A percentile compares a stretch with the other conserved stretches of the same genome.
phyloP scores from a whole-genome alignment of 2,888 invertebrate genomes.

The Fragum whitleyi region DNA sequence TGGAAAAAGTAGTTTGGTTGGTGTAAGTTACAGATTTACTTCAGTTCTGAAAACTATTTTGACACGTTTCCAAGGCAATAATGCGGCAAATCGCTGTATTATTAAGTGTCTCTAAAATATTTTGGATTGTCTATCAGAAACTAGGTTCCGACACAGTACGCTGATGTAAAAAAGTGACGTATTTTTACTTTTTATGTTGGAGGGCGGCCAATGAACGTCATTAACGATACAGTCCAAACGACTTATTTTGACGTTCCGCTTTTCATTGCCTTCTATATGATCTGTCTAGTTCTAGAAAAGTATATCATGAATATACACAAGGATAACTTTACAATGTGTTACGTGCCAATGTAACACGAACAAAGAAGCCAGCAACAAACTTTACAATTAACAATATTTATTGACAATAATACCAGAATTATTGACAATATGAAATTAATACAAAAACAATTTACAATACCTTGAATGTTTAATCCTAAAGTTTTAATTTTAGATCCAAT shows the following conservation, averaged over 20 bases:
- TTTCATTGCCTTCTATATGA: neutral
- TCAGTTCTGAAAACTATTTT: neutral
- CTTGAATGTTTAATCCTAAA: too few relatives aligned
- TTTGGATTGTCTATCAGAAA: neutral
- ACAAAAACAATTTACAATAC: too few relatives aligned
- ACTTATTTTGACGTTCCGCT: neutral
- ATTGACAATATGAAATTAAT: too few relatives aligned
- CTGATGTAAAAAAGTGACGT: neutral
- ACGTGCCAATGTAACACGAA: too few relatives aligned
- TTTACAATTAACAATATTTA: too few relatives aligned
- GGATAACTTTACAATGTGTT: too few relatives aligned
- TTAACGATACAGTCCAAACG: neutral
- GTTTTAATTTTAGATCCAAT: too few relatives aligned
- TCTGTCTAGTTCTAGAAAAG: neutral
- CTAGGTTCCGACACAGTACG: neutral
- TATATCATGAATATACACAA: neutral
- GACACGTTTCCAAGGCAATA: constrained; percentile 1
- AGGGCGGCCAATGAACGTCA: neutral
- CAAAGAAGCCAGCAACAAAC: too few relatives aligned
- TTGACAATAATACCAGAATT: too few relatives aligned
- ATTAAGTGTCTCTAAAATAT: constrained; percentile 4
- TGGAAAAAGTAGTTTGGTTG: neutral
- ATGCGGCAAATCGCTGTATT: neutral
- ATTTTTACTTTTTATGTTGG: neutral
- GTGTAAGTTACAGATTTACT: neutral